A percentile compares a stretch with the other conserved stretches of the same genome.
These are phyloP conservation scores for Autographa pulchrina DNA, from an alignment of 2,888 invertebrate genomes.

Conservation along the genomic window DNA sequence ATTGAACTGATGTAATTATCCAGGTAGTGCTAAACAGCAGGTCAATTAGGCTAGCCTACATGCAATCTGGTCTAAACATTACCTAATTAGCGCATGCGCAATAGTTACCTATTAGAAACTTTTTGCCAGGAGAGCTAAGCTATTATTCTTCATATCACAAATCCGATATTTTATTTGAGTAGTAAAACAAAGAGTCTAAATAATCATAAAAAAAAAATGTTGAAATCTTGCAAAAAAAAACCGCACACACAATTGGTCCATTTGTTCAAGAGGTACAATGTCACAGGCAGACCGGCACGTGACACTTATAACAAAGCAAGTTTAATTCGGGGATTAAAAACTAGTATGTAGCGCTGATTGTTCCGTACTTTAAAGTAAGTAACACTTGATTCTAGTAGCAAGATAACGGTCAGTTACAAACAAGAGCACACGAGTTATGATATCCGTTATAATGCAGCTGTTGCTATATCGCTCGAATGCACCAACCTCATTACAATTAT, in stretches of 20 bases:
- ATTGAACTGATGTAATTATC: slow-evolving; percentile 25
- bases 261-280: too few relatives aligned
- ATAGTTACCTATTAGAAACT: slow-evolving; percentile 8
- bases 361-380: not conserved
- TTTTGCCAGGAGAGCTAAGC: not conserved
- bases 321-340: too few relatives aligned
- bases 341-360: not conserved
- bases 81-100: slow-evolving; percentile 24
- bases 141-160: too few relatives aligned
- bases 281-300: too few relatives aligned
- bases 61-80: slow-evolving; percentile 21
- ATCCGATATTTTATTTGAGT: too few relatives aligned
- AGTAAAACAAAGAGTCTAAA: too few relatives aligned
- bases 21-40: slow-evolving; percentile 27
- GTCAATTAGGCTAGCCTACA: slow-evolving; percentile 43
- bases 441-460: slow-evolving; percentile 35
- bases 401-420: slow-evolving; percentile 43
- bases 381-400: slow-evolving; percentile 17
- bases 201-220: too few relatives aligned
- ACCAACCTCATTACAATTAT: not conserved
- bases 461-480: slow-evolving; percentile 13
- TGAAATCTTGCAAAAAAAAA: too few relatives aligned
- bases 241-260: too few relatives aligned
- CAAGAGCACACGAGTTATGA: slow-evolving; percentile 36
- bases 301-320: too few relatives aligned